phyloP scores from a whole-genome alignment of 2,797 vertebrate species.

The Cephalopachus bancanus region DNA sequence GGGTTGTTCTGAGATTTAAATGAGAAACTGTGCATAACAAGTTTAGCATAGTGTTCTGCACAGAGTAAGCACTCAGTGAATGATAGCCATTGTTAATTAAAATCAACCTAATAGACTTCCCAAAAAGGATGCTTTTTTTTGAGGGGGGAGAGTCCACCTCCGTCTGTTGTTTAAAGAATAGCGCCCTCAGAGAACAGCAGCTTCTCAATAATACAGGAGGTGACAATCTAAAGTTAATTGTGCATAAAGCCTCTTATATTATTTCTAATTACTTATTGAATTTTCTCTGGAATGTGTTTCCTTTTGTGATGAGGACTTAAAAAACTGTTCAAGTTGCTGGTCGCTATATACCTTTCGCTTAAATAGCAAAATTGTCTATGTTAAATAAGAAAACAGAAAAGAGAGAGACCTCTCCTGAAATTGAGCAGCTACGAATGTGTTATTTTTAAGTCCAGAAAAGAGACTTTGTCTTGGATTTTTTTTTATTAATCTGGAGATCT shows the following conservation, averaged over 20 bases:
- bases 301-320: constrained; percentile 39
- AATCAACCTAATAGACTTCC: background rate
- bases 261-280: constrained; percentile 7
- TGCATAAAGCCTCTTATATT: constrained; percentile 9
- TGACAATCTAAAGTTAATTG: constrained; percentile 40
- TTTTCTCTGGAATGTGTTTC: constrained; percentile 58
- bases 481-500: background rate
- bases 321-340: background rate
- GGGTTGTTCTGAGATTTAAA: background rate
- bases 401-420: background rate
- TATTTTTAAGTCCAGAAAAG: constrained; percentile 5
- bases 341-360: constrained; percentile 34
- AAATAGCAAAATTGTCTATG: constrained; percentile 13
- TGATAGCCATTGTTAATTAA: background rate
- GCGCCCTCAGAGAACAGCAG: background rate
- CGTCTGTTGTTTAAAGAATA: constrained; percentile 36
- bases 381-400: constrained; percentile 6
- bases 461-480: background rate
- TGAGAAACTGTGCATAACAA: background rate
- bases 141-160: background rate
- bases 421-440: background rate
- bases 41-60: background rate
- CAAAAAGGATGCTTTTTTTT: background rate
- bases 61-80: background rate
- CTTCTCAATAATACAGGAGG: constrained; percentile 41